These are phyloP conservation scores for Macrostomum lignano DNA, from an alignment of 1,140 invertebrate genomes.

Conservation along the genomic window DNA sequence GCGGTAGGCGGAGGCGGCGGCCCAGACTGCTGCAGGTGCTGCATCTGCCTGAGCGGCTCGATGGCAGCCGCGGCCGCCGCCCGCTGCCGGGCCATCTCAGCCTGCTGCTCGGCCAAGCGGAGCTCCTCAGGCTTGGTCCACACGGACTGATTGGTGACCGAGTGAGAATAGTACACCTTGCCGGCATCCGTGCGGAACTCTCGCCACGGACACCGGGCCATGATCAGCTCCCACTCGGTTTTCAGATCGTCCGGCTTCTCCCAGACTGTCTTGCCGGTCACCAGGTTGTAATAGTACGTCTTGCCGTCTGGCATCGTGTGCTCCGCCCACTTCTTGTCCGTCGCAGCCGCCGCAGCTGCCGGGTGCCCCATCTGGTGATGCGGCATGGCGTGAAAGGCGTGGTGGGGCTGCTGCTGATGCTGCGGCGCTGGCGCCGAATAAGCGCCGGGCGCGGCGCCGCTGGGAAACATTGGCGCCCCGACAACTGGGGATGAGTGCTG, in stretches of 20 bases:
- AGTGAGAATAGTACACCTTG: slow-evolving; percentile 81
- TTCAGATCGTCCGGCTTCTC: slow-evolving; percentile 89
- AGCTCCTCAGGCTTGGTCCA: slow-evolving; percentile 68
- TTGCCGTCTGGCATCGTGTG: slow-evolving; percentile 80
- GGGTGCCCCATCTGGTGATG: no score
- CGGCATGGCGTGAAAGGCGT: no score
- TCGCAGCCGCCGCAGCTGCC: no score
- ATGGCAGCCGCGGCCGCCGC: slow-evolving; percentile 8
- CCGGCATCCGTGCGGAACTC: slow-evolving; percentile 83
- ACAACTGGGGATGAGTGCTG: no score
- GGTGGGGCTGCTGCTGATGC: no score
- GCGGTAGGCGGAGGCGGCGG: no score
- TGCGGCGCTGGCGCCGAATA: no score
- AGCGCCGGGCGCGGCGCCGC: no score
- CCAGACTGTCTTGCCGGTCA: slow-evolving; percentile 79
- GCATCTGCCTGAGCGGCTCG: slow-evolving; percentile 6
- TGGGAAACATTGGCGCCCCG: no score
- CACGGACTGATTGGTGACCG: slow-evolving; percentile 66
- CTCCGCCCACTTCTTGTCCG: no score
- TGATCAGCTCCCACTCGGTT: slow-evolving; percentile 39
- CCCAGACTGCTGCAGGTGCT: slow-evolving; percentile 7
- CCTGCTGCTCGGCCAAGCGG: slow-evolving; percentile 1
- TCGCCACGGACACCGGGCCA: slow-evolving; percentile 80
- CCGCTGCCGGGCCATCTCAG: not conserved
- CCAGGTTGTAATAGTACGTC: slow-evolving; percentile 72